phyloP scores from a whole-genome alignment of 2,888 invertebrate genomes.

The Rugalucina vietnamica region DNA sequence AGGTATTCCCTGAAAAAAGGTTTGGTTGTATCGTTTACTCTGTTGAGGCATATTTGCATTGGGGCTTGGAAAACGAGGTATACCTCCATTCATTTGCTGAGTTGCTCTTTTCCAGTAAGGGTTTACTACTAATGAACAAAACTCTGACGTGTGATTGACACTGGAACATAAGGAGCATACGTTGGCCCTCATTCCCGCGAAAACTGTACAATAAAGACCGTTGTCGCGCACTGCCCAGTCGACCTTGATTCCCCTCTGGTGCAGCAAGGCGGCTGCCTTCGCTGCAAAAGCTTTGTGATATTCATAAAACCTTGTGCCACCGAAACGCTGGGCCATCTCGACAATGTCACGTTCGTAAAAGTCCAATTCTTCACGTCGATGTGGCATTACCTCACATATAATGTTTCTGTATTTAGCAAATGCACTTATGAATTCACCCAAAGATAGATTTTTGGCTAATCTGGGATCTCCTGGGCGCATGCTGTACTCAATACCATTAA shows the following conservation, averaged over 20 bases:
- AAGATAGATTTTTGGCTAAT: background rate
- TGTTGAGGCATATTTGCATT: no score
- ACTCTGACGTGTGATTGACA: background rate
- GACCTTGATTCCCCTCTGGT: background rate
- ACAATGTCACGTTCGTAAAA: background rate
- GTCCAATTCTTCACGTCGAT: background rate
- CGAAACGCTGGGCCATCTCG: background rate
- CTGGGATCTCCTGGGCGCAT: background rate
- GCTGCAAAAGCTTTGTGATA: background rate
- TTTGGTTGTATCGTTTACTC: no score
- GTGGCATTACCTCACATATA: background rate
- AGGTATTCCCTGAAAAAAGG: background rate
- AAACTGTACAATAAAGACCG: background rate
- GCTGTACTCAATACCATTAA: background rate
- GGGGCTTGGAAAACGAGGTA: background rate
- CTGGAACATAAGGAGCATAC: background rate
- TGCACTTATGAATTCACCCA: background rate
- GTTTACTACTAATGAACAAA: background rate
- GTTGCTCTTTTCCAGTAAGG: background rate
- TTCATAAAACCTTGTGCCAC: background rate
- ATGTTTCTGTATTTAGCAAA: background rate
- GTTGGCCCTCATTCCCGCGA: background rate
- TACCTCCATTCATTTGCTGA: background rate
- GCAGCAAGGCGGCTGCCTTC: background rate
- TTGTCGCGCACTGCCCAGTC: constrained; percentile 9